phyloP scores from a whole-genome alignment of 2,888 invertebrate species.

The Cryptus armator region DNA sequence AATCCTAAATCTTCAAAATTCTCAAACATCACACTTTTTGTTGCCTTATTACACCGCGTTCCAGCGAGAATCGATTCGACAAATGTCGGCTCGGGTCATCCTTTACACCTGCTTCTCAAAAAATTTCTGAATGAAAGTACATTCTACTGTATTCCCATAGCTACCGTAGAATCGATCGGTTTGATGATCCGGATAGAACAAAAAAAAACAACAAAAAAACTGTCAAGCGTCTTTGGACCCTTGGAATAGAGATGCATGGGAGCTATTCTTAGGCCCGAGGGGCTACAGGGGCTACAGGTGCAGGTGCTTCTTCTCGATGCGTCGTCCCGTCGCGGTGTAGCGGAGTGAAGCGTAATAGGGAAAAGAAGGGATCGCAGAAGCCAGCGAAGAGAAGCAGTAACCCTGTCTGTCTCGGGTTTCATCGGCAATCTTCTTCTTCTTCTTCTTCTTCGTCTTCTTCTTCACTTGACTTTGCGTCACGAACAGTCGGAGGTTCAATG shows the following conservation, averaged over 20 bases:
- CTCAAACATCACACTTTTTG: conserved; percentile 8
- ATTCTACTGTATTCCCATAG: not conserved
- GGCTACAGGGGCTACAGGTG: conserved; percentile 31
- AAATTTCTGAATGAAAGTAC: conserved; percentile 6
- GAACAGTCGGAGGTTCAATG: not conserved
- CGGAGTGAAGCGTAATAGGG: conserved; percentile 47
- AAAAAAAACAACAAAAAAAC: conserved; percentile 34
- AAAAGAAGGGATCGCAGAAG: conserved; percentile 47
- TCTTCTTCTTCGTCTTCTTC: not conserved
- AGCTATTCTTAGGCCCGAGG: conserved; percentile 42
- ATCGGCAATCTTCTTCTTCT: conserved; percentile 25
- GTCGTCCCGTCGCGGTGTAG: conserved; percentile 28
- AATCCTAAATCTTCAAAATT: not conserved
- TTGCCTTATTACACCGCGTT: not conserved
- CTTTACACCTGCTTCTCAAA: conserved; percentile 36
- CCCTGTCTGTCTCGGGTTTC: conserved; percentile 53
- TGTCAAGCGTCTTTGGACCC: conserved; percentile 7
- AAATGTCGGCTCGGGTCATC: conserved; percentile 25
- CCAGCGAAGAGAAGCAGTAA: conserved; percentile 40
- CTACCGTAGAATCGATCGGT: conserved; percentile 41
- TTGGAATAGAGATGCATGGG: conserved; percentile 51
- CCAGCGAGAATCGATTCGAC: not conserved
- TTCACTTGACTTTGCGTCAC: not conserved
- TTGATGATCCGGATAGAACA: conserved; percentile 57
- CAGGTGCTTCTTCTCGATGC: conserved; percentile 59